Base-by-base conservation (phyloP, 1,140 invertebrate species). In the Drosophila lacertosa region DNA sequence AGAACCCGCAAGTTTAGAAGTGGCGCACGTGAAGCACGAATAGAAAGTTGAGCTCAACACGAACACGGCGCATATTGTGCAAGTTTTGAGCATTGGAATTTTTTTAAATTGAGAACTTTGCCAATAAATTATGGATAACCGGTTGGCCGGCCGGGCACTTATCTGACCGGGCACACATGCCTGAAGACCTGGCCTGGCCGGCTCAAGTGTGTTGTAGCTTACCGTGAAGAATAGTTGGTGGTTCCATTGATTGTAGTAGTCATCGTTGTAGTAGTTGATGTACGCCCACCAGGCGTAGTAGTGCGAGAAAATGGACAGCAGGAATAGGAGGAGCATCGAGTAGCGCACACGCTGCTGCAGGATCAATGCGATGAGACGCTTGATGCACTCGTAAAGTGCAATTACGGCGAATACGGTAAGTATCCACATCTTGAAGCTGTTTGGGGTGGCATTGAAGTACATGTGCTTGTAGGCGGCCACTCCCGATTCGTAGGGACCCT, bases 231-330 rank as follows among this genome's bases (percentile, higher is more conserved):
- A 95, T 66, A 96, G 89, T 78, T 97, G 95, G 90, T 95, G 95
- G 70, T 95, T 94, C 94, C 94, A 95, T 77, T 95, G 94, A 7
- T 92, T 94, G 90, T 96, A 96, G 79, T 95, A 96, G 54, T 96
- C 95, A 71, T 97, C 96, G 78, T 97, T 97, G 93, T 95, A 96
- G 80, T 97, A 97, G 91, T 96, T 97, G 58, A 96, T 94, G 72
- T 95, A 96, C 16, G 94, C 94, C 96, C 96, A 97, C 95, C 95
- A 96, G 1, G 95, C 94, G 83, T 97, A 97, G 82, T 97, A 97
- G 83, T 97, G 95, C 1, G 96, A 95, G 88, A 96, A 96, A 53
- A 96, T 91, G 18, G 95, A 95, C 10, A 94, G 92, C 3, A 94
- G 72, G 77, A 96, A 96, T 1, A 97, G 92, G 9, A 95, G 74